Evolutionary conservation across 2,888 invertebrate genomes (phyloP), one percentile per base, ranked within the genome.

Genomic region (Polyommatus icarus): DNA sequence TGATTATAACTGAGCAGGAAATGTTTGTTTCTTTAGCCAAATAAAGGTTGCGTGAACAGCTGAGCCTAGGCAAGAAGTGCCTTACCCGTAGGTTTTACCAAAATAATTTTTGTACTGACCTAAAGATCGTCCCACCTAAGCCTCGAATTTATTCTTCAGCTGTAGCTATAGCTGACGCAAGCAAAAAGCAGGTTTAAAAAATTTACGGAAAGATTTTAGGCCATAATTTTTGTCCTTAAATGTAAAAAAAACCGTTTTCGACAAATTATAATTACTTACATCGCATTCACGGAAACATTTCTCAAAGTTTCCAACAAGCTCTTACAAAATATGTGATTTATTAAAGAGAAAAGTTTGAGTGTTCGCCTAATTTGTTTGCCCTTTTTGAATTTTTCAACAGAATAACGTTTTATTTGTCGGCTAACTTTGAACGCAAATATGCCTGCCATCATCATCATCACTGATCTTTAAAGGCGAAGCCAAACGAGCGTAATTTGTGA

Each of bases 321-420:
- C 24, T 61, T 20, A 18, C 67, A 32, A 67, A 32, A 67, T 67
- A 67, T 67, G 29, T 67, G 67, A 67, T 67, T 67, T 67, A 67
- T 67, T 32, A 67, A 32, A 67, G 32, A 32, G 29, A 67, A 67
- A 67, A 67, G 67, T 67, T 67, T 29, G 24, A 29, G 6, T 67
- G 67, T 67, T 67, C 29, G 29, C 67, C 15, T 67, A 67, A 67
- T 29, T 67, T 67, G 67, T 67, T 67, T 32, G 67, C 29, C 67
- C 67, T 67, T 67, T 67, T 67, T 32, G 67, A 67, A 32, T 15
- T 67, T 67, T 67, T 67, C 29, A 29, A 67, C 29, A 67, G 29
- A 67, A 32, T 29, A 67, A 67, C 61, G 61, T 20, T 61, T 61
- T 32, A 67, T 12, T 29, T 67, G 8, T 20, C 10, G 67, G 24